Evolutionary conservation across 1,140 invertebrate genomes (phyloP).

Genomic region (Magallana ariakensis): DNA sequence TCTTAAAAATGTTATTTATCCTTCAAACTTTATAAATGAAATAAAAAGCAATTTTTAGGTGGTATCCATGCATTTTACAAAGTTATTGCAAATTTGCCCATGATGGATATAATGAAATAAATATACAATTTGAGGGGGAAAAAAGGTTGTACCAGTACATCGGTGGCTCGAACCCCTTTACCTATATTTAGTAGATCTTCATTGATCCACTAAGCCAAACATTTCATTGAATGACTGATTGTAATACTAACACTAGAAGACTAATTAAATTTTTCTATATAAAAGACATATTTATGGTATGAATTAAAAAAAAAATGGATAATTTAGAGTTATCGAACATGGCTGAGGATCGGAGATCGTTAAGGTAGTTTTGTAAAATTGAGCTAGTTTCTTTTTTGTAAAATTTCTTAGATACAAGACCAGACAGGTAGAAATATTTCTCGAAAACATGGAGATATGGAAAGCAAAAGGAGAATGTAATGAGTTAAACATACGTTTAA

Average conservation of each 20-base stretch:
- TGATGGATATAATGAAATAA: conserved; percentile 23
- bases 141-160: conserved; percentile 16
- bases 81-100: conserved; percentile 21
- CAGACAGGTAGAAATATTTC: conserved; percentile 11
- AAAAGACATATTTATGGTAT: not conserved
- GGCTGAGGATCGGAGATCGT: conserved; percentile 8
- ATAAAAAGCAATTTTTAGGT: conserved; percentile 1
- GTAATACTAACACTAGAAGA: conserved; percentile 22
- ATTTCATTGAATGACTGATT: conserved; percentile 17
- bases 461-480: conserved; percentile 22
- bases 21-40: conserved; percentile 23
- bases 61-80: conserved; percentile 21
- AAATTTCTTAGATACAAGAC: conserved; percentile 23
- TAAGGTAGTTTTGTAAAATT: conserved; percentile 20
- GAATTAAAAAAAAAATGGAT: conserved; percentile 4
- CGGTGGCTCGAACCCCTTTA: conserved; percentile 8
- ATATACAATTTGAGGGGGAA: conserved; percentile 1
- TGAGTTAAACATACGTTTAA: conserved; percentile 13
- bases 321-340: conserved; percentile 23
- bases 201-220: conserved; percentile 11
- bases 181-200: conserved; percentile 17
- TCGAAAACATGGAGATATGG: conserved; percentile 16
- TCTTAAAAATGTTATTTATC: conserved; percentile 24
- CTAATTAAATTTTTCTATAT: conserved; percentile 24
- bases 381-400: conserved; percentile 17